These are phyloP conservation scores for Betta splendens DNA, from an alignment of 2,797 vertebrate genomes.

Conservation along the genomic window DNA sequence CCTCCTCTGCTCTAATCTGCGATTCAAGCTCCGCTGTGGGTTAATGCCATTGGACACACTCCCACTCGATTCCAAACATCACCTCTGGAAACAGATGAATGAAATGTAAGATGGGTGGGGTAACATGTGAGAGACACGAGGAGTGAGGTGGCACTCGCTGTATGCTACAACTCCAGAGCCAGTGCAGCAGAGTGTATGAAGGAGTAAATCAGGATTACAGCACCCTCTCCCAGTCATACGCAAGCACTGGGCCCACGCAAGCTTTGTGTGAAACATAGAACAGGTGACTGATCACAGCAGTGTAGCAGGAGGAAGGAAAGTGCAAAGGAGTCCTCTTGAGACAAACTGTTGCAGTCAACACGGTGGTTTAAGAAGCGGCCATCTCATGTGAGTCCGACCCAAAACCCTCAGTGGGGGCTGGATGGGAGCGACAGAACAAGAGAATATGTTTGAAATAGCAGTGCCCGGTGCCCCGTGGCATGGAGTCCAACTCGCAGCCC, in stretches of 20 bases:
- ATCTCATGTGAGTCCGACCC: conserved; percentile 39
- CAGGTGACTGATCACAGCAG: conserved; percentile 65
- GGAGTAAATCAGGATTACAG: conserved; percentile 76
- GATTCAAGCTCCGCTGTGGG: conserved; percentile 73
- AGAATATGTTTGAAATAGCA: conserved; percentile 19
- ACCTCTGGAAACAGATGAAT: conserved; percentile 73
- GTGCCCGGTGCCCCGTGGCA: conserved; percentile 30
- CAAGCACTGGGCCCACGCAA: conserved; percentile 53
- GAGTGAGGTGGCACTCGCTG: conserved; percentile 43
- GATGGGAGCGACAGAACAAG: conserved; percentile 27
- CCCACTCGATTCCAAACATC: conserved; percentile 69
- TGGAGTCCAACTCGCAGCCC: conserved; percentile 22
- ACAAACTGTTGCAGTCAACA: conserved; percentile 47
- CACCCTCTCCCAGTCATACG: conserved; percentile 55
- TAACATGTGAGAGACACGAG: conserved; percentile 34
- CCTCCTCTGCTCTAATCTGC: conserved; percentile 68
- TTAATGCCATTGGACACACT: conserved; percentile 83
- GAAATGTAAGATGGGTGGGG: conserved; percentile 66
- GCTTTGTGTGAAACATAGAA: conserved; percentile 57
- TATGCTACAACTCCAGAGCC: conserved; percentile 44
- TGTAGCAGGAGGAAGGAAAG: conserved; percentile 22
- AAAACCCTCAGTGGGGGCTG: conserved; percentile 22
- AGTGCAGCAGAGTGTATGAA: conserved; percentile 47
- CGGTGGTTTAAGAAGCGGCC: conserved; percentile 43
- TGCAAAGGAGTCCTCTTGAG: conserved; percentile 37